These are phyloP conservation scores for Nothoprocta perdicaria DNA, from an alignment of 2,113 vertebrate genomes.

Conservation along the genomic window DNA sequence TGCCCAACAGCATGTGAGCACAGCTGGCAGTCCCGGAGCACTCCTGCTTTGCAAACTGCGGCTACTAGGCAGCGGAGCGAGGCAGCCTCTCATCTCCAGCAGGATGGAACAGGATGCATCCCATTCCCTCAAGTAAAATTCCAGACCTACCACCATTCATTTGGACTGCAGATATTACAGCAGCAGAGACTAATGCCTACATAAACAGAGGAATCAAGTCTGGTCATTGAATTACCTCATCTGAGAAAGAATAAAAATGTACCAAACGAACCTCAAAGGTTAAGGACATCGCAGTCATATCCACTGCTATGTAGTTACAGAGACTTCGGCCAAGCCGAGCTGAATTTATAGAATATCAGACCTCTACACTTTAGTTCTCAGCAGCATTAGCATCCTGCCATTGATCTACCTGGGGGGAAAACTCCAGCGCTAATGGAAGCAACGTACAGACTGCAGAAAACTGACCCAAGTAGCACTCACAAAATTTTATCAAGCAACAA, in stretches of 20 bases:
- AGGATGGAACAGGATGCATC: not conserved
- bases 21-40: not conserved
- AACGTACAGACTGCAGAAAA: not conserved
- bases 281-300: not conserved
- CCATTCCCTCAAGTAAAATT: not conserved
- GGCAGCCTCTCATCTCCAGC: not conserved
- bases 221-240: not conserved
- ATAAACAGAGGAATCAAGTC: not conserved
- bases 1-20: not conserved
- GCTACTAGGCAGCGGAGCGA: not conserved
- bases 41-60: not conserved
- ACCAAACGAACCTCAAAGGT: not conserved
- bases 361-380: not conserved
- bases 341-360: not conserved
- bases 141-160: not conserved
- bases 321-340: not conserved
- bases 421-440: not conserved
- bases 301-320: not conserved
- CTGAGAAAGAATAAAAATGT: not conserved
- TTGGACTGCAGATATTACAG: not conserved
- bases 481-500: not conserved
- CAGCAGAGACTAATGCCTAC: not conserved
- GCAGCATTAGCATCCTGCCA: not conserved
- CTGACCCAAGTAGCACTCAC: not conserved
- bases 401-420: not conserved